Evolutionary conservation across 2,113 vertebrate genomes (phyloP).

Genomic region (Nycticebus coucang): DNA sequence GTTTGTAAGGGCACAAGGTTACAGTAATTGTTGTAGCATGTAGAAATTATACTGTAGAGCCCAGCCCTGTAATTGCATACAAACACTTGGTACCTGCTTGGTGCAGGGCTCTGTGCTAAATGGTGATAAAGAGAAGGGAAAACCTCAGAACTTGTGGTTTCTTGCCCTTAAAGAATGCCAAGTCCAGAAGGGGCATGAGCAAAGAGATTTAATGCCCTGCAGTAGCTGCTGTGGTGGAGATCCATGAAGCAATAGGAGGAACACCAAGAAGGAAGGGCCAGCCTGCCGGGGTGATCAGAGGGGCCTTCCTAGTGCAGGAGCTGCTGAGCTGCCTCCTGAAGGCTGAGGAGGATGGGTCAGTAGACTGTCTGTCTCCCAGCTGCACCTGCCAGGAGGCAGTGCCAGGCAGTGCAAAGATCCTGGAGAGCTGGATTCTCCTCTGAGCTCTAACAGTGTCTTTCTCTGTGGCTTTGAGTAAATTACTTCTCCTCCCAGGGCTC

Average conservation of each 20-base stretch:
- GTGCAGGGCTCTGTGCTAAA: background rate
- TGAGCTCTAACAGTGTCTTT: background rate
- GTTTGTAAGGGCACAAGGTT: background rate
- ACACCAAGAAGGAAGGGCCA: background rate
- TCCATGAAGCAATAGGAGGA: rapidly evolving
- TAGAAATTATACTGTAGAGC: background rate
- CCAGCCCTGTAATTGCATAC: background rate
- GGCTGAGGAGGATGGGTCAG: background rate
- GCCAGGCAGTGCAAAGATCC: background rate
- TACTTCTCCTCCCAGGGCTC: background rate
- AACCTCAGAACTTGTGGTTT: background rate
- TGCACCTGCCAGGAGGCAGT: background rate
- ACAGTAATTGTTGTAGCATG: background rate
- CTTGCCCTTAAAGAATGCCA: background rate
- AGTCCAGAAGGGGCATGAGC: background rate
- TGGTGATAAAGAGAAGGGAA: background rate
- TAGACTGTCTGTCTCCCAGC: background rate
- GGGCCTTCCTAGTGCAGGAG: background rate
- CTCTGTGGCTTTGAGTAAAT: background rate
- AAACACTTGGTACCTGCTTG: background rate
- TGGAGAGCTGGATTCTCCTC: background rate
- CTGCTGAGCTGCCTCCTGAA: background rate
- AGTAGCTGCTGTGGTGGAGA: background rate
- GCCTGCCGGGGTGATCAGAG: background rate
- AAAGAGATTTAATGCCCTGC: background rate